Base-by-base conservation (phyloP, 2,113 vertebrate species). In the Vidua macroura region DNA sequence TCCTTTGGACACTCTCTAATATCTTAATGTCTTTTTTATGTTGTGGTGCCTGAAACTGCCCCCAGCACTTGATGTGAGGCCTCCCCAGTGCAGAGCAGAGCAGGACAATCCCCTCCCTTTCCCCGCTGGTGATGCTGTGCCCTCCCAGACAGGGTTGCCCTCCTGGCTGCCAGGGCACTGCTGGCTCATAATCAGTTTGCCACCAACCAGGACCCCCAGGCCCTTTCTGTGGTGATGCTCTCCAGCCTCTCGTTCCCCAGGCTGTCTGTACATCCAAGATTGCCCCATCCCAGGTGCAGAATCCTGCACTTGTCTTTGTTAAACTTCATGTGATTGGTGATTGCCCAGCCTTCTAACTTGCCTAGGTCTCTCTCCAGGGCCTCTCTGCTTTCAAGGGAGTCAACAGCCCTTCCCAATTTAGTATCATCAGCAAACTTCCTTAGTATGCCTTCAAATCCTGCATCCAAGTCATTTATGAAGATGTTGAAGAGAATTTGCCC, bases 71-170 rank as follows among this genome's bases (percentile, higher is more conserved):
- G 0, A 48, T 64, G 8, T 41, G n/a, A 63, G 39, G 31, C 39
- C 0, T 1, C n/a, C 12, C 48, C 74, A 62, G 15, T 0, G 1
- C 63, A 39, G 39, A 27, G 33, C 44, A 68, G 63, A 68, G 27
- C 2, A 1, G 35, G 46, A 68, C 73, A 68, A 60, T 60, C 7
- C 25, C 33, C 9, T 52, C 73, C 37, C 37, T 60, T 31, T 27
- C 44, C 51, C 1, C 0, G 37, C 46, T 69, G 63, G 10, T 0
- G 0, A 46, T 60, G 22, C 73, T 69, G 46, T 39, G 4, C 56
- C 56, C 15, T 1, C 33, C 15, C 48, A 15, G 46, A 33, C 55
- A 70, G 0, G 1, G 3, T 2, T 46, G 12, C 33, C 9, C 15
- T 69, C 39, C 15, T 69, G 73, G 23, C 48, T 78, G 55, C 44